Evolutionary conservation across 2,113 vertebrate species (phyloP).

Genomic region (Patagioenas fasciata): DNA sequence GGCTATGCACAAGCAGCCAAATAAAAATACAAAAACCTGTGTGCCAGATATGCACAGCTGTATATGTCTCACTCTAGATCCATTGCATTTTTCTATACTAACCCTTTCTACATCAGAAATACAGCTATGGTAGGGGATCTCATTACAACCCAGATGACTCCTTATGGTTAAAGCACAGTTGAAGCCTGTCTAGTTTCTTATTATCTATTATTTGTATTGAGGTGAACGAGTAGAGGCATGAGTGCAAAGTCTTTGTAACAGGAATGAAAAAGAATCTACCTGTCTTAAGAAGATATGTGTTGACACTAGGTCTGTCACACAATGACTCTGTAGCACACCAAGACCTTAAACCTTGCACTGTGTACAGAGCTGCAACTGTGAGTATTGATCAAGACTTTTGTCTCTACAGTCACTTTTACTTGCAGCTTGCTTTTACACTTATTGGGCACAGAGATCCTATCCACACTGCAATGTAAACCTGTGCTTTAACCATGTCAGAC

Average conservation of each 20-base stretch:
- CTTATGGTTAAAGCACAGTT: neutral
- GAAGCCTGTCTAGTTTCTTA: neutral
- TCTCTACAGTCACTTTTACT: neutral
- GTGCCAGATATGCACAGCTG: slow-evolving; percentile 36
- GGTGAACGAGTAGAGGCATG: neutral
- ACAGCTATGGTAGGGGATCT: neutral
- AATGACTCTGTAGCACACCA: neutral
- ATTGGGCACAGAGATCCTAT: neutral
- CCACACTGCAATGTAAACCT: neutral
- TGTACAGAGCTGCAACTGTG: neutral
- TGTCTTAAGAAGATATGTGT: neutral
- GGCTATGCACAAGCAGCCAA: slow-evolving; percentile 15
- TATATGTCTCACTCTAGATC: neutral
- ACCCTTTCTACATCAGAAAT: neutral
- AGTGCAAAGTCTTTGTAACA: neutral
- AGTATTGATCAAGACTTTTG: neutral
- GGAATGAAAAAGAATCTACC: neutral
- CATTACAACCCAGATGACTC: neutral
- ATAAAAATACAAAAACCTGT: slow-evolving; percentile 13
- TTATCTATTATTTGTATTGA: neutral
- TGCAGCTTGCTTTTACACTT: neutral
- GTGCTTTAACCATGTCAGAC: rapidly evolving
- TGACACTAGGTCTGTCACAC: neutral
- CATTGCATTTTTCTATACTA: neutral
- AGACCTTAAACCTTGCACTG: neutral